Conservation (phyloP, 2,113 vertebrate genomes). For the Atherinomorus stipes region DNA sequence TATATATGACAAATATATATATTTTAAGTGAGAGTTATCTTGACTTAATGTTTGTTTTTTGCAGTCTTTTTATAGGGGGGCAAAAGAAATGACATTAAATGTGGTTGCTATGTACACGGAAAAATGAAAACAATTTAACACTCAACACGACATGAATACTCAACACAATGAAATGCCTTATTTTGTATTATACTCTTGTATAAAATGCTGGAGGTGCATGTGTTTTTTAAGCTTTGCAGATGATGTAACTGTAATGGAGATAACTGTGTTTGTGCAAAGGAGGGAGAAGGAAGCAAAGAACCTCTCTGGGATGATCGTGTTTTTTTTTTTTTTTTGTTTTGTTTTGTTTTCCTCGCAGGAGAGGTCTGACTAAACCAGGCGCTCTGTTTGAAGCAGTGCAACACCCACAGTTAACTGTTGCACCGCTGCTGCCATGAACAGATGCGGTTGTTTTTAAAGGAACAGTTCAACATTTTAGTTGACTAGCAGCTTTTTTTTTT, state of each 20-base stretch:
- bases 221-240: slow-evolving; percentile 93
- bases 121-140: slow-evolving; percentile 64
- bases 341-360: neutral
- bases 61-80: slow-evolving; percentile 99
- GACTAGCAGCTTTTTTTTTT: too few species aligned
- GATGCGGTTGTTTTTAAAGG: slow-evolving; percentile 8
- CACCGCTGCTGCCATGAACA: neutral
- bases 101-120: slow-evolving; percentile 93
- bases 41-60: slow-evolving; percentile 95
- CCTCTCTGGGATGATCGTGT: slow-evolving; percentile 24
- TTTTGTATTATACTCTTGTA: slow-evolving; percentile 99
- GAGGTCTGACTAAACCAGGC: slow-evolving; percentile 24
- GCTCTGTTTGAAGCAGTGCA: slow-evolving; percentile 47
- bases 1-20: slow-evolving; percentile 87
- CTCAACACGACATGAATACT: slow-evolving; percentile 70
- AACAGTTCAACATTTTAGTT: slow-evolving; percentile 17
- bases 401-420: slow-evolving; percentile 8
- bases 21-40: slow-evolving; percentile 87
- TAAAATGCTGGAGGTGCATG: slow-evolving; percentile 99
- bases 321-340: neutral
- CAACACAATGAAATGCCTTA: slow-evolving; percentile 97
- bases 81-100: slow-evolving; percentile 91
- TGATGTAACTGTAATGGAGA: slow-evolving; percentile 72
- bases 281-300: slow-evolving; percentile 49
- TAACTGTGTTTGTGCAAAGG: slow-evolving; percentile 62